phyloP scores from a whole-genome alignment of 2,113 vertebrate genomes.

The Menura novaehollandiae region DNA sequence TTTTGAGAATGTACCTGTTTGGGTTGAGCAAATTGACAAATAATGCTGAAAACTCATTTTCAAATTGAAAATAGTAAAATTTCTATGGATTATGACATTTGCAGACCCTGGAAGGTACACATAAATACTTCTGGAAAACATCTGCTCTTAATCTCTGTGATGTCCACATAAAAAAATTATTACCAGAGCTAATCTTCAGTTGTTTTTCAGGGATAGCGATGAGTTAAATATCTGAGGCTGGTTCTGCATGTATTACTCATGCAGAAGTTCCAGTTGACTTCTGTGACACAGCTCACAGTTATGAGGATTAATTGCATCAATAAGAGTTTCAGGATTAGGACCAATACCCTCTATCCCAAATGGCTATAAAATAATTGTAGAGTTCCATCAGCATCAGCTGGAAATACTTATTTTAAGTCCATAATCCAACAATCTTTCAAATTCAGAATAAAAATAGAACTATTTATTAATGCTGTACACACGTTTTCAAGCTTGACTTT shows the following conservation, averaged over 20 bases:
- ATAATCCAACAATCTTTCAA: slow-evolving; percentile 2
- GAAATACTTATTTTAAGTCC: not conserved
- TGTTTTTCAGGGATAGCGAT: not conserved
- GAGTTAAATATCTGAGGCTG: not conserved
- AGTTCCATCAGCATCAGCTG: not conserved
- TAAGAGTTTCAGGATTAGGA: not conserved
- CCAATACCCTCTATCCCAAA: not conserved
- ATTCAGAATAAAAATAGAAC: not conserved
- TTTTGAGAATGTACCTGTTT: not conserved
- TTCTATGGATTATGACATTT: not conserved
- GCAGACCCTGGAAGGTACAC: not conserved
- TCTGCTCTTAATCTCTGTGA: slow-evolving; percentile 6
- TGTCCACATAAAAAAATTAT: not conserved
- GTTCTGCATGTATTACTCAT: not conserved
- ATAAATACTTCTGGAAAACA: not conserved
- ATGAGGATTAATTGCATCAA: slow-evolving; percentile 1
- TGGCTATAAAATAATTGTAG: not conserved
- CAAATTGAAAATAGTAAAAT: not conserved
- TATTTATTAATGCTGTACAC: not conserved
- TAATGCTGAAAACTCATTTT: not conserved
- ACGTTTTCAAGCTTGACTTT: not conserved
- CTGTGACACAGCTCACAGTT: not conserved
- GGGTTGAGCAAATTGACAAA: not conserved
- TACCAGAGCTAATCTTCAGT: not conserved
- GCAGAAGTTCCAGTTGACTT: not conserved